Evolutionary conservation across 1,140 invertebrate genomes (phyloP).

Genomic region (Drosophila pallidifrons): DNA sequence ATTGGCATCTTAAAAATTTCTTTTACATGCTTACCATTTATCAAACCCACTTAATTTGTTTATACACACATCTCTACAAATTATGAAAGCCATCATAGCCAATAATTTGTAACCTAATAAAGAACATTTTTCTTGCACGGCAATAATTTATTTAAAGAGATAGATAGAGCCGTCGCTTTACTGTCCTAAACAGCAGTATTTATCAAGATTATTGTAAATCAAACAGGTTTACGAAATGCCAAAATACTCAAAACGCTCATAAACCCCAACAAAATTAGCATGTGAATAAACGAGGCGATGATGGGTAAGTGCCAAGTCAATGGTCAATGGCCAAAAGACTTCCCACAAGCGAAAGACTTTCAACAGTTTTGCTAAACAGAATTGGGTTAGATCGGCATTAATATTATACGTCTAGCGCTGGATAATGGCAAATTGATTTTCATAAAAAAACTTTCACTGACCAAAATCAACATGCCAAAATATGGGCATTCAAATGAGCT

Average conservation of each 20-base stretch:
- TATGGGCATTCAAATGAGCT: constrained; percentile 30
- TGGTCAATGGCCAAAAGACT: constrained; percentile 45
- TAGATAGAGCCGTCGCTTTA: background rate
- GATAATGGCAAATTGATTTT: constrained; percentile 42
- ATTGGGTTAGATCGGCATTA: constrained; percentile 60
- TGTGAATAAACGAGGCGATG: constrained; percentile 52
- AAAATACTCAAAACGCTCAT: constrained; percentile 1
- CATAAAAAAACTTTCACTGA: constrained; percentile 39
- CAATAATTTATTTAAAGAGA: background rate
- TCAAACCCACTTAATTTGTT: background rate
- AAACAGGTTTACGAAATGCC: constrained; percentile 37
- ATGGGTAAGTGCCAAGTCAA: constrained; percentile 28
- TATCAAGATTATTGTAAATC: constrained; percentile 4
- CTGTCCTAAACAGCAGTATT: constrained; percentile 4
- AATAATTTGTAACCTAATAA: background rate
- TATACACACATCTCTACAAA: background rate
- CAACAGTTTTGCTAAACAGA: constrained; percentile 26
- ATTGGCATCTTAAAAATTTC: background rate
- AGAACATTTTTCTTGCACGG: background rate
- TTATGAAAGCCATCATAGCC: background rate
- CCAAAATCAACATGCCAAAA: constrained; percentile 20
- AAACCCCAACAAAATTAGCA: constrained; percentile 57
- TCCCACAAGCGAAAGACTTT: constrained; percentile 42
- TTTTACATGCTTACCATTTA: background rate
- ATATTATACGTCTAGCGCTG: constrained; percentile 14